These are phyloP conservation scores for Drosophila atripex DNA, from an alignment of 2,888 invertebrate genomes.

Conservation along the genomic window DNA sequence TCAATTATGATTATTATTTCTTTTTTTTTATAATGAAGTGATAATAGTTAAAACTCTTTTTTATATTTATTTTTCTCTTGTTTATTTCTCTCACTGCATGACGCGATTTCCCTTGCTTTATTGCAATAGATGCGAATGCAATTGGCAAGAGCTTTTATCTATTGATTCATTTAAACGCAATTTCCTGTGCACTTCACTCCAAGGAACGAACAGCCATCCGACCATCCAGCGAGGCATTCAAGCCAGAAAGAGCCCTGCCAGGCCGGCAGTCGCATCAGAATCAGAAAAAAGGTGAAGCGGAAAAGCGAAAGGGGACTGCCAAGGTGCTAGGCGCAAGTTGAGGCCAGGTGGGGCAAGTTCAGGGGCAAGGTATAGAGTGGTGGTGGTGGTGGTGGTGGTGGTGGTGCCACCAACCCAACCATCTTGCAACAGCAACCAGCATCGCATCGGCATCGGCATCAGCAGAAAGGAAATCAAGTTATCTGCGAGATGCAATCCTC, in stretches of 20 bases:
- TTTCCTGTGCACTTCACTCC: conserved; percentile 59
- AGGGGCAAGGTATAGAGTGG: not conserved
- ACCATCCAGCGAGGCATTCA: not conserved
- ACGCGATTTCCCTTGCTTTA: conserved; percentile 17
- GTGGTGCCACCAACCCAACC: not conserved
- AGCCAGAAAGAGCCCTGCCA: conserved; percentile 5
- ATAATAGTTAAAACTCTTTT: too few species aligned
- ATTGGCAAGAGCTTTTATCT: conserved; percentile 70
- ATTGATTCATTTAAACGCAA: conserved; percentile 67
- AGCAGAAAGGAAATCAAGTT: conserved; percentile 33
- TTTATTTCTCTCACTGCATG: conserved; percentile 3
- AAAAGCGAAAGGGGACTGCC: conserved; percentile 1
- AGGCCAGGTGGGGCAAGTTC: not conserved
- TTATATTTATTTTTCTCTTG: not conserved
- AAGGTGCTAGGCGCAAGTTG: not conserved
- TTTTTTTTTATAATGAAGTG: not conserved
- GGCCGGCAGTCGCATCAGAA: not conserved
- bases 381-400: too few species aligned
- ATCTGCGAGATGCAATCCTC: conserved; percentile 33
- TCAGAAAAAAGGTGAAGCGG: conserved; percentile 1
- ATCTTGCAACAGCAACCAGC: not conserved
- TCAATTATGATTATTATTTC: too few species aligned
- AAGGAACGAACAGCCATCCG: conserved; percentile 8
- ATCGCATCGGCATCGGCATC: conserved; percentile 1
- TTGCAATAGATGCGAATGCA: conserved; percentile 53